These are phyloP conservation scores for Morus bassanus DNA, from an alignment of 2,797 vertebrate genomes.

Conservation along the genomic window DNA sequence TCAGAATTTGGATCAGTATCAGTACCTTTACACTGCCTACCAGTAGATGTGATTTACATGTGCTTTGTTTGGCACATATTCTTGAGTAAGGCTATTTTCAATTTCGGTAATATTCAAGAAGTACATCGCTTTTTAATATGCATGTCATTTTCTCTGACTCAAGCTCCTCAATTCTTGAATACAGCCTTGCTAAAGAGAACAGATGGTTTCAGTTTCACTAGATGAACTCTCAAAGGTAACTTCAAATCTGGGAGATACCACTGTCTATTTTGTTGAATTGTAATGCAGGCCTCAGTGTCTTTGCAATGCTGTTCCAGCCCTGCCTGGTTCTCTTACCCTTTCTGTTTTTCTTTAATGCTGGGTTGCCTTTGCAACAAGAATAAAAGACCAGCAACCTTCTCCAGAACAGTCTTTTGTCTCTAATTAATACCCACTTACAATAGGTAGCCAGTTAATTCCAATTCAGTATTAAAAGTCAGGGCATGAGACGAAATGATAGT, in stretches of 20 bases:
- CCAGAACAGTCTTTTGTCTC: neutral
- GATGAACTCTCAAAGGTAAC: constrained; percentile 39
- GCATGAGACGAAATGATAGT: neutral
- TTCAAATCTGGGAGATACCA: neutral
- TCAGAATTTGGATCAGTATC: neutral
- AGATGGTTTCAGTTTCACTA: constrained; percentile 58
- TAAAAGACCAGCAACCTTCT: neutral
- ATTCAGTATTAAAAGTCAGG: neutral
- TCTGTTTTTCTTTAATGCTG: neutral
- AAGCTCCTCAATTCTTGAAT: constrained; percentile 43
- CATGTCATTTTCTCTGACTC: constrained; percentile 27
- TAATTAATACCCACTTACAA: neutral
- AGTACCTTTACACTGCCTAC: neutral
- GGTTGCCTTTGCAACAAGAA: neutral
- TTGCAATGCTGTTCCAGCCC: neutral
- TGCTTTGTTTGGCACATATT: neutral
- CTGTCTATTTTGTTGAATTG: neutral
- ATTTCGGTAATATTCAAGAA: neutral
- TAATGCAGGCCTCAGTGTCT: neutral
- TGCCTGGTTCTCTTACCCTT: neutral
- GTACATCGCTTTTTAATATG: constrained; percentile 42
- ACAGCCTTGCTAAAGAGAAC: constrained; percentile 49
- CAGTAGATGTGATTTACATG: neutral
- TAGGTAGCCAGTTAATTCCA: neutral
- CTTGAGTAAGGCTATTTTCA: constrained; percentile 5